Base-by-base conservation (phyloP, 2,113 vertebrate species). In the Gambusia holbrooki region DNA sequence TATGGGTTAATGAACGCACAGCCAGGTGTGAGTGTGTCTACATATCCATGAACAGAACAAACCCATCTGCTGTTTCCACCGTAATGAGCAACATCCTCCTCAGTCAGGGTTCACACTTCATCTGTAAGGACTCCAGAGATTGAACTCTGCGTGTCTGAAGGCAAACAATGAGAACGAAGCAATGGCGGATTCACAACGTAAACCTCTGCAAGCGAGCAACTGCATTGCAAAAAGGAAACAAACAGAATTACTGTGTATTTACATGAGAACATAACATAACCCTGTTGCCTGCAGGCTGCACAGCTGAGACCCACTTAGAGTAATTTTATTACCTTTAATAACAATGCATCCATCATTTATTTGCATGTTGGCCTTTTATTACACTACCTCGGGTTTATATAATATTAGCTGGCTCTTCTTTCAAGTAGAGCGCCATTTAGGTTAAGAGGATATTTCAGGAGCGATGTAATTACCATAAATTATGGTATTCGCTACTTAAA, bases 11-110 rank as follows among this genome's bases (percentile, higher is more conserved):
- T 88, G 83, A 92, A 90, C 77, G 84, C 71, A 54, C 82, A 86
- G 91, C 89, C 88, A 92, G 88, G 87, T 91, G 90, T 84, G 83
- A 62, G 75, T 67, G 77, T 37, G 74, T n/a, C 19, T 58, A 30
- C 66, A 67, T 69, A 76, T 65, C 10, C 14, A 35, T 45, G 74
- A 54, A 65, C 27, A 7, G 45, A 81, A 77, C 32, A 37, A 76
- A 80, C 80, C 86, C 89, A 91, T 91, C 88, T 88, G 88, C 81
- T 80, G 87, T 89, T 92, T 81, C 85, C 88, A 91, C 78, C 63
- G 85, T 88, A 91, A 90, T 88, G 64, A 66, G 74, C 73, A 73
- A 73, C 85, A 86, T 88, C 76, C 80, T 86, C 81, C 85, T 85
- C 69, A 58, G 87, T 86, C 80, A 80, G 68, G 66, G 87, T 90